Conservation (phyloP, 2,797 vertebrate species). For the Sebastes taczanowskii region DNA sequence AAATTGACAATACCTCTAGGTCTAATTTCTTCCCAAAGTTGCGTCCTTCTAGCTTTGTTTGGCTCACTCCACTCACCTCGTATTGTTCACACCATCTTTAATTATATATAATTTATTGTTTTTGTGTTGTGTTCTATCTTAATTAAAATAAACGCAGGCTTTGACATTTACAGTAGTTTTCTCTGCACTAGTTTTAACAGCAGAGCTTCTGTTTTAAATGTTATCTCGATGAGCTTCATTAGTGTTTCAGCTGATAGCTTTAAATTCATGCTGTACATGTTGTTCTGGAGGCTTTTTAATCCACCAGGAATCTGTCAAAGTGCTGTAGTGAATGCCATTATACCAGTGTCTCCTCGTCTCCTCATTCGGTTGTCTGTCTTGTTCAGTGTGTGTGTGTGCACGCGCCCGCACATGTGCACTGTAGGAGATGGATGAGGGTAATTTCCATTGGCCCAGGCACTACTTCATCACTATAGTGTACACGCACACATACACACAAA, state of each 20-base stretch:
- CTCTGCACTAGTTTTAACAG: neutral
- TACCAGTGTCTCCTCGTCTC: slow-evolving; percentile 2
- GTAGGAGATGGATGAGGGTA: slow-evolving; percentile 86
- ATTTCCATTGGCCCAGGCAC: slow-evolving; percentile 83
- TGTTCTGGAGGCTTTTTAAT: slow-evolving; percentile 12
- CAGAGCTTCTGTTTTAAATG: neutral
- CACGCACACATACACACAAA: slow-evolving; percentile 5
- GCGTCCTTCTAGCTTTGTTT: neutral
- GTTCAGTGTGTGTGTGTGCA: neutral
- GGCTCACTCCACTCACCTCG: neutral
- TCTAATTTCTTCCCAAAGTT: neutral
- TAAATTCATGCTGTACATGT: neutral
- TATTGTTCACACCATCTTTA: neutral
- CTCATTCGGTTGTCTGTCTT: neutral
- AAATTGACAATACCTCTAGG: neutral
- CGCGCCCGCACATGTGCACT: neutral
- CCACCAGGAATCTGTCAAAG: neutral
- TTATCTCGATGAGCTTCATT: neutral
- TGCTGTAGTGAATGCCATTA: neutral
- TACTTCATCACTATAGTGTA: slow-evolving; percentile 81
- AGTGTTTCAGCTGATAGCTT: neutral
- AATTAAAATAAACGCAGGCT: neutral
- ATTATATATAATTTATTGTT: neutral
- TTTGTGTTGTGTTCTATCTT: neutral
- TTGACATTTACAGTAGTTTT: neutral